Percentiles rank a stretch among this genome's conserved stretches.
These are phyloP conservation scores for Leucophenga montana DNA, from an alignment of 2,888 invertebrate species.

Conservation along the genomic window DNA sequence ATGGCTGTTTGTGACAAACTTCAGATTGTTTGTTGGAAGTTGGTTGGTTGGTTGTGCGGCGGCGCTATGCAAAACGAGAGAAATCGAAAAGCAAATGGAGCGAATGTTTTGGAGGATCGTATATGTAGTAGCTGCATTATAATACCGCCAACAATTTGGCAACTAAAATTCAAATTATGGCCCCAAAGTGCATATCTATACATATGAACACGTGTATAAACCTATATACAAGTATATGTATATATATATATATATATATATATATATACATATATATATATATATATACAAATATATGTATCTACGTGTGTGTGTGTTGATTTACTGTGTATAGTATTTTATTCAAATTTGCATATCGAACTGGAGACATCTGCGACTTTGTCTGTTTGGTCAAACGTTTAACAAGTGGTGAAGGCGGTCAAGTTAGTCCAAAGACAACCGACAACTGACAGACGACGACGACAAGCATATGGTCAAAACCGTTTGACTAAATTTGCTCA, in stretches of 20 bases:
- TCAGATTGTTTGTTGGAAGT: not conserved
- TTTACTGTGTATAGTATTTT: slow-evolving; percentile 1
- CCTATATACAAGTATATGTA: not conserved
- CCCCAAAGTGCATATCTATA: not conserved
- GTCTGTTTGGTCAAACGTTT: too few species aligned
- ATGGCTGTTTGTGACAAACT: not conserved
- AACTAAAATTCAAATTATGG: slow-evolving; percentile 19
- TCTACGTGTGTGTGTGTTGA: not conserved
- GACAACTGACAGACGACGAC: too few species aligned
- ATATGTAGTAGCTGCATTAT: not conserved
- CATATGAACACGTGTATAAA: not conserved
- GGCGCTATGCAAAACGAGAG: not conserved
- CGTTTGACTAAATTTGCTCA: too few species aligned
- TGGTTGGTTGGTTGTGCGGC: not conserved
- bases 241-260: not conserved
- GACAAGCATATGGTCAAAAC: too few species aligned
- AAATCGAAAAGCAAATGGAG: too few species aligned
- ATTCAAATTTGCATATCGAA: slow-evolving; percentile 46
- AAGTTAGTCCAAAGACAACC: too few species aligned
- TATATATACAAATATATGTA: not conserved
- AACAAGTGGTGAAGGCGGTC: too few species aligned
- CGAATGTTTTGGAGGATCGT: not conserved
- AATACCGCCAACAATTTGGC: slow-evolving; percentile 4
- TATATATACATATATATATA: not conserved
- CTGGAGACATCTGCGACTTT: slow-evolving; percentile 34